These are phyloP conservation scores for Chaetodon trifascialis DNA, from an alignment of 2,113 vertebrate species.

Conservation along the genomic window DNA sequence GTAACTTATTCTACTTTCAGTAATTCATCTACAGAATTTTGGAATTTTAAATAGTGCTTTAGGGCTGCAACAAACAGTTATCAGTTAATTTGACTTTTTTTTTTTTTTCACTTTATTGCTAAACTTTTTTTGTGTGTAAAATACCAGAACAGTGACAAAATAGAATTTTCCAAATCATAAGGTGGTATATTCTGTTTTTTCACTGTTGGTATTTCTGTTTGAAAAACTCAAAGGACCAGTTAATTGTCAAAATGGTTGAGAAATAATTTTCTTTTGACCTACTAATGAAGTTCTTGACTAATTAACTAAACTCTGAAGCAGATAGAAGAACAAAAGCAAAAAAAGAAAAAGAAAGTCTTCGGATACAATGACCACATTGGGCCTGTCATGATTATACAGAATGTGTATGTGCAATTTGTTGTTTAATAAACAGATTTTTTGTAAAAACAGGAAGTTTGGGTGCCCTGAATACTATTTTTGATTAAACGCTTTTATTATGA, in stretches of 20 bases:
- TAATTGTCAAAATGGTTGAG: no score
- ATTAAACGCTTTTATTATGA: conserved; percentile 22
- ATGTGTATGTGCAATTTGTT: background rate
- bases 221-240: no score
- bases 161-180: background rate
- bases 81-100: background rate
- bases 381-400: background rate
- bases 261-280: no score
- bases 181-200: no score
- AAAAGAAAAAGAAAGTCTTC: background rate
- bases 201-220: no score
- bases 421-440: no score
- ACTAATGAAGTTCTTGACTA: no score
- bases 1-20: background rate
- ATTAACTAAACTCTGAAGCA: no score
- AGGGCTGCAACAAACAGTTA: background rate
- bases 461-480: background rate
- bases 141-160: background rate
- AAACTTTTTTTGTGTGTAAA: no score
- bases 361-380: background rate
- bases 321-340: no score
- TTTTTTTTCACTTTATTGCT: no score
- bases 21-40: background rate
- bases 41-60: no score
- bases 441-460: background rate